Base-by-base conservation (phyloP, 37 sponge, comb jelly and placozoan species). In the Crambe crambe region DNA sequence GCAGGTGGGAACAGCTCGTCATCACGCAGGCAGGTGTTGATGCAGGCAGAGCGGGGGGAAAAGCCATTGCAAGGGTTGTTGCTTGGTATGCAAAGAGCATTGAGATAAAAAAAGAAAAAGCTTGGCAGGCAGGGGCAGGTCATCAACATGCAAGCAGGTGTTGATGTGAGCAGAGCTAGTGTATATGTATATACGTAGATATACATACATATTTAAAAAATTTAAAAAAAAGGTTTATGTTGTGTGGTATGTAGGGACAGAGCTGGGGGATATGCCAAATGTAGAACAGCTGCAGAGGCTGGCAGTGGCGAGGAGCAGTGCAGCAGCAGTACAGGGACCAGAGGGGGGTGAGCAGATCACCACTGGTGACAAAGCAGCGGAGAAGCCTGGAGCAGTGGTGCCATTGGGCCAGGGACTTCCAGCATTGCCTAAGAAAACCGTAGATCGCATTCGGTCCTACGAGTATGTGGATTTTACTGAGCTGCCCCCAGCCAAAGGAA, bases 401-500 rank as follows among this genome's bases (percentile, higher is more conserved):
- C 2, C 69, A 2, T 32, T 75, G 6, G 83, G 83, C 2, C 4
- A 56, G 22, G 85, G 77, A 9, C 77, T 84, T 0, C 70, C 77
- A 69, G 77, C 85, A 0, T n/a, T 84, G 10, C 29, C 68, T 8
- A 56, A 57, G 62, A 69, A 39, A n/a, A 22, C 76, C 23, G 62
- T 76, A 26, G 85, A 68, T 2, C 68, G 27, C 27, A 70, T 84
- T n/a, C 42, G 36, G 0, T 70, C 85, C 0, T 30, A 70, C 0
- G 76, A 76, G 29, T 84, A 77, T 34, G 40, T 84, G 31, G 70
- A 84, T 12, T 84, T 84, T 43, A 21, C 61, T 1, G 77, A 84
- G 60, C 61, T 84, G 21, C 85, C 83, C 6, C 74, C 83, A 20
- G 83, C 84, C 39, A 75, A 67, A 51, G 85, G 76, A 17, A 83